These are phyloP conservation scores for Acrocyrtus sp. DNA, from an alignment of 2,888 invertebrate species.

Conservation along the genomic window DNA sequence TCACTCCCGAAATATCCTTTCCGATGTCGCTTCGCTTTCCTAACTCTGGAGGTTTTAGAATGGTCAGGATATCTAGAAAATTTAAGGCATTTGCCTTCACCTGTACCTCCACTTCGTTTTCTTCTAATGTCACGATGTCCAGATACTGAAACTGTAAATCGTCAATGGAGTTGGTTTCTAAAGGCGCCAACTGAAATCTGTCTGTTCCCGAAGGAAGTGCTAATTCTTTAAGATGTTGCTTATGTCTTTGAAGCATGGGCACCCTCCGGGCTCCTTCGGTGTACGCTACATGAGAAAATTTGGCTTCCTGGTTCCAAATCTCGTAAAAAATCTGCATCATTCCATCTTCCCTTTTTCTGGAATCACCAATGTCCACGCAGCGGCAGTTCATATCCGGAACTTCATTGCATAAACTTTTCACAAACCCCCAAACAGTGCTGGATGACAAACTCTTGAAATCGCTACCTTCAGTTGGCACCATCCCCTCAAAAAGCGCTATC, in stretches of 20 bases:
- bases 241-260: conserved; percentile 7
- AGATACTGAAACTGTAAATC: conserved; percentile 8
- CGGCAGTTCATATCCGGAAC: conserved; percentile 17
- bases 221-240: too few species aligned
- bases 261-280: conserved; percentile 12
- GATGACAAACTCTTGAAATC: background rate
- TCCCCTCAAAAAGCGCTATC: too few species aligned
- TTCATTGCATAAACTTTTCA: conserved; percentile 6
- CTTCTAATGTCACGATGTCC: background rate
- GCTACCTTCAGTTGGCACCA: background rate
- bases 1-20: conserved; percentile 16
- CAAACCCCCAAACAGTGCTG: conserved; percentile 8
- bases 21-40: background rate
- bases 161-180: conserved; percentile 15
- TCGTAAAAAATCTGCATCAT: conserved; percentile 22
- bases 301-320: conserved; percentile 23
- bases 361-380: background rate
- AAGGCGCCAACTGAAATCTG: conserved; percentile 23
- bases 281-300: background rate
- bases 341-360: background rate
- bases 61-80: conserved; percentile 15
- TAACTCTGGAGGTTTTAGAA: conserved; percentile 11
- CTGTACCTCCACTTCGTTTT: conserved; percentile 15
- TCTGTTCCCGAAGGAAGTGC: conserved; percentile 7
- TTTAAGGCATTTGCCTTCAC: conserved; percentile 28